Conservation (phyloP, 2,113 vertebrate genomes). For the Parus major region DNA sequence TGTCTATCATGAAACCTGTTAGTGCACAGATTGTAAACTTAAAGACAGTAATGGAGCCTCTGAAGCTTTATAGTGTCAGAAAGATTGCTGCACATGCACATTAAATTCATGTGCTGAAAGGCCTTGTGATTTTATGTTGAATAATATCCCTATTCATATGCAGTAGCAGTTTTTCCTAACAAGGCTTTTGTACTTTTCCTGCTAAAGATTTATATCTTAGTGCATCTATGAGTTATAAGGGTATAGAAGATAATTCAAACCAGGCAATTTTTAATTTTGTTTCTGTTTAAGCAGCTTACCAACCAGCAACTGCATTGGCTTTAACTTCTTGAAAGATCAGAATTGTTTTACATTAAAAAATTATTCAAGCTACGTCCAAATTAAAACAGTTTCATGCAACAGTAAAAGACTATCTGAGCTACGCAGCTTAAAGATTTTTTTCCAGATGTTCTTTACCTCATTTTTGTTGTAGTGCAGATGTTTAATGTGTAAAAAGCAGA, state of each 20-base stretch:
- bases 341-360: neutral
- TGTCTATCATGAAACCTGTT: constrained; percentile 4
- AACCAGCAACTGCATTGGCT: neutral
- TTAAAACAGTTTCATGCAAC: neutral
- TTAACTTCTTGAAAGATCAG: neutral
- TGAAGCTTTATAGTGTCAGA: constrained; percentile 5
- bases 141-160: neutral
- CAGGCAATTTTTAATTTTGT: neutral
- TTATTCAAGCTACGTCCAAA: neutral
- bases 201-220: neutral
- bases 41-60: constrained; percentile 13
- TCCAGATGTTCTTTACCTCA: neutral
- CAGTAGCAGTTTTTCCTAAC: neutral
- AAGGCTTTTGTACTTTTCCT: neutral
- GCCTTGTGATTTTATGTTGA: constrained; percentile 17
- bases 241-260: neutral
- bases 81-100: neutral
- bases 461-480: neutral
- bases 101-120: constrained; percentile 21
- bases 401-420: neutral
- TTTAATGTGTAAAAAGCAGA: neutral
- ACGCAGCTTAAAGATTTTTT: neutral
- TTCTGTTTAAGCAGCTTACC: neutral
- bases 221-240: neutral
- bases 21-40: constrained; percentile 14